Conservation (phyloP, 1,140 invertebrate genomes). For the Drosophila ficusphila region DNA sequence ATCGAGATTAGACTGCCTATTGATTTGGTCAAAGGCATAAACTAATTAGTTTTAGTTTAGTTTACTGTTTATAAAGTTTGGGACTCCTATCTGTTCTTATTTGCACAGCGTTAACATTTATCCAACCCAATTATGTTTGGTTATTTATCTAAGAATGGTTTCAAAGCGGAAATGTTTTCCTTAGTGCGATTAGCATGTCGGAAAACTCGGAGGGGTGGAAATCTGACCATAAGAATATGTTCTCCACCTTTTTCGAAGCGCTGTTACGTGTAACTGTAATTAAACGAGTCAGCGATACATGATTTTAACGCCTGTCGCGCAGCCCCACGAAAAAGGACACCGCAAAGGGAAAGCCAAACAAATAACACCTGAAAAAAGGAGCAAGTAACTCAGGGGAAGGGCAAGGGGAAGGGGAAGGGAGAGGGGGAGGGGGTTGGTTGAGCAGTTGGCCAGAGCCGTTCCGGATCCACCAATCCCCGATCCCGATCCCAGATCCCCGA, state of each 20-base stretch:
- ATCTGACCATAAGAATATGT: conserved; percentile 4
- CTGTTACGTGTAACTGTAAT: conserved; percentile 77
- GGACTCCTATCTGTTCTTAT: too few relatives aligned
- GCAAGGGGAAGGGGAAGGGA: too few relatives aligned
- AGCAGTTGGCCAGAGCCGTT: conserved; percentile 5
- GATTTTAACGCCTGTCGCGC: conserved; percentile 78
- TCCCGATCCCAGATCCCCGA: neutral
- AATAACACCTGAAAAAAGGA: conserved; percentile 31
- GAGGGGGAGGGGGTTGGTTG: too few relatives aligned
- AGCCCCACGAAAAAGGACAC: conserved; percentile 35
- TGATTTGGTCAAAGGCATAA: conserved; percentile 11
- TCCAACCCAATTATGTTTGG: neutral
- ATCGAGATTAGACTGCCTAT: conserved; percentile 19
- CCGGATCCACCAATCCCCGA: conserved; percentile 29
- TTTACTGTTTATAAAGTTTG: too few relatives aligned
- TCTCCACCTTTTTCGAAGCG: conserved; percentile 15
- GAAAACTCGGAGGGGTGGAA: neutral
- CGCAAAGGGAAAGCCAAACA: conserved; percentile 38
- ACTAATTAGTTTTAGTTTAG: neutral
- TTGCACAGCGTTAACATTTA: too few relatives aligned
- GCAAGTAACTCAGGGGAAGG: neutral
- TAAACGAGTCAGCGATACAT: conserved; percentile 81
- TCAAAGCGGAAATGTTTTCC: neutral
- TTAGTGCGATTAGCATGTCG: neutral
- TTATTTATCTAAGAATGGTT: neutral